phyloP scores from a whole-genome alignment of 2,113 vertebrate genomes.

The Mormyrus iriodes region DNA sequence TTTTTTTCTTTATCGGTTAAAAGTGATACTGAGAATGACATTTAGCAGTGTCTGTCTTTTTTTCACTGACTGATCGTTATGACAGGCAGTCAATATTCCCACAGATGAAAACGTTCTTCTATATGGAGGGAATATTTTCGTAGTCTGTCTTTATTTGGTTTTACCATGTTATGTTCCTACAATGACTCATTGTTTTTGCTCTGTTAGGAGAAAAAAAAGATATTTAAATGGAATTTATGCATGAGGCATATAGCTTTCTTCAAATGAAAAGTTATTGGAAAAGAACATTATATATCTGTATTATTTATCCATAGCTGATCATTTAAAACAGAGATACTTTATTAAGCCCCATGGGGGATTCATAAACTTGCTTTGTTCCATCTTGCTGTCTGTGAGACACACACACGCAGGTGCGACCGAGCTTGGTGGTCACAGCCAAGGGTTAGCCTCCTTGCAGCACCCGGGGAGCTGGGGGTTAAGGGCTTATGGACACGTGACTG shows the following conservation, averaged over 20 bases:
- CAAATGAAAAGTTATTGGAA: not conserved
- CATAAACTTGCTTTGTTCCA: not conserved
- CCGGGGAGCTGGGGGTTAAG: not conserved
- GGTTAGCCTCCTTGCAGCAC: not conserved
- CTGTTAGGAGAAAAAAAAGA: not conserved
- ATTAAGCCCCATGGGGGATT: not conserved
- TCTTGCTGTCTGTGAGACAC: not conserved
- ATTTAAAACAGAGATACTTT: not conserved
- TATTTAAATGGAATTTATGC: not conserved
- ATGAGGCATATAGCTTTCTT: not conserved
- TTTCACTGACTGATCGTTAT: not conserved
- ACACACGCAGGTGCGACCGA: not conserved
- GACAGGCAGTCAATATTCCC: not conserved
- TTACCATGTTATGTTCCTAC: not conserved
- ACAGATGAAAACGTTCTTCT: not conserved
- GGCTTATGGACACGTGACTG: not conserved
- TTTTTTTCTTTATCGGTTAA: not conserved
- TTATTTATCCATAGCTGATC: not conserved
- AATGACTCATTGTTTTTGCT: not conserved
- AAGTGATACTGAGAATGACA: not conserved
- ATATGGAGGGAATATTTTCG: not conserved
- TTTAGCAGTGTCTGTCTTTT: not conserved
- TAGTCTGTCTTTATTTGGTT: not conserved
- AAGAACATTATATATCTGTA: not conserved
- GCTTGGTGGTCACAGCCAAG: not conserved